phyloP scores from a whole-genome alignment of 2,113 vertebrate species.

The Calyptomena viridis region DNA sequence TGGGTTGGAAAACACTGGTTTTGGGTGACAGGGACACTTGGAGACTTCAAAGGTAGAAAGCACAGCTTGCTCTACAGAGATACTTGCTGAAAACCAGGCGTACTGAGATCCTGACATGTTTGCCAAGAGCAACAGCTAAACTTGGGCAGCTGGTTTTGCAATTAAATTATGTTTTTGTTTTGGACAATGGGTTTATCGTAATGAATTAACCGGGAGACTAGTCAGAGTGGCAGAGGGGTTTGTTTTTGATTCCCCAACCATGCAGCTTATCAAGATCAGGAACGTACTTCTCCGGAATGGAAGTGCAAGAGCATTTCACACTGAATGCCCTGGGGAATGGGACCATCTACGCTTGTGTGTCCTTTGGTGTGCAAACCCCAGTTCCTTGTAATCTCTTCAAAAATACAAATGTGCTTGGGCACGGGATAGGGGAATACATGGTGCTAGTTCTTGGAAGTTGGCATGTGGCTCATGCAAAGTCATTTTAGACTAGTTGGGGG shows the following conservation, averaged over 20 bases:
- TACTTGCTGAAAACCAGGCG: background rate
- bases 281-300: background rate
- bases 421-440: background rate
- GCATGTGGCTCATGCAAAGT: background rate
- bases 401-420: background rate
- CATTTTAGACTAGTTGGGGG: background rate
- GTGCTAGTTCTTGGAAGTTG: background rate
- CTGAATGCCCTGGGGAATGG: fast-evolving
- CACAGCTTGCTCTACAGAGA: background rate
- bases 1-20: background rate
- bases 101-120: background rate
- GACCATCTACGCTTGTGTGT: fast-evolving
- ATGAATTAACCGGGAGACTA: background rate
- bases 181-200: constrained; percentile 22
- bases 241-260: constrained; percentile 13
- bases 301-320: background rate
- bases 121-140: constrained; percentile 9
- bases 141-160: constrained; percentile 43
- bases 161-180: constrained; percentile 35
- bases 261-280: background rate
- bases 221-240: background rate
- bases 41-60: background rate
- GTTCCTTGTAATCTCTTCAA: background rate
- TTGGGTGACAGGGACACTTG: background rate
- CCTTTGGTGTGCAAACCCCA: background rate